Conservation (phyloP, 2,888 invertebrate genomes). For the Nomada ferruginata region DNA sequence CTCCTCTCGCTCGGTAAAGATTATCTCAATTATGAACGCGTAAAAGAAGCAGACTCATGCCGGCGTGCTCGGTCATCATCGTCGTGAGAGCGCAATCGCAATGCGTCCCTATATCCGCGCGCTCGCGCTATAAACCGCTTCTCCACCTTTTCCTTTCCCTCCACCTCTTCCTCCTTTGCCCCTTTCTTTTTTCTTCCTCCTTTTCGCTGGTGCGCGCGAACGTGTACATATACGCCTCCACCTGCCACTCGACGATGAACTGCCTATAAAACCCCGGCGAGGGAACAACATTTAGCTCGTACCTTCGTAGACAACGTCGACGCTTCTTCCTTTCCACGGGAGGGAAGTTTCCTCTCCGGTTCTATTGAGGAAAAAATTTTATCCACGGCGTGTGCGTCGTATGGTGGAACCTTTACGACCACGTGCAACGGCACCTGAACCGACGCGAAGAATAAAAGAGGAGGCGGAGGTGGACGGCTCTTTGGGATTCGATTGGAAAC, state of each 20-base stretch:
- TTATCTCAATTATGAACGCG: constrained; percentile 82
- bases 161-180: constrained; percentile 19
- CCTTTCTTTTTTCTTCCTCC: constrained; percentile 13
- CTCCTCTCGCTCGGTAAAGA: constrained; percentile 73
- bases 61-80: constrained; percentile 77
- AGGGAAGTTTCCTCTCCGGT: constrained; percentile 1
- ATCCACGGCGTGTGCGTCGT: not conserved
- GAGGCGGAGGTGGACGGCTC: not conserved
- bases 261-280: constrained; percentile 74
- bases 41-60: constrained; percentile 81
- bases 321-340: constrained; percentile 29
- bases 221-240: constrained; percentile 73
- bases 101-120: constrained; percentile 50
- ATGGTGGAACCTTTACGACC: constrained; percentile 23
- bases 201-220: constrained; percentile 37
- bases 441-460: constrained; percentile 7
- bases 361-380: not conserved
- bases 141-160: constrained; percentile 49
- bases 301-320: constrained; percentile 68
- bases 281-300: constrained; percentile 73
- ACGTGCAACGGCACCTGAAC: constrained; percentile 3
- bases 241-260: constrained; percentile 74
- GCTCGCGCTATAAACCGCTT: constrained; percentile 52
- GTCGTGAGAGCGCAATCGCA: constrained; percentile 71
- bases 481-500: not conserved